phyloP scores from a whole-genome alignment of 2,888 invertebrate species.

The Chironomus tentans region DNA sequence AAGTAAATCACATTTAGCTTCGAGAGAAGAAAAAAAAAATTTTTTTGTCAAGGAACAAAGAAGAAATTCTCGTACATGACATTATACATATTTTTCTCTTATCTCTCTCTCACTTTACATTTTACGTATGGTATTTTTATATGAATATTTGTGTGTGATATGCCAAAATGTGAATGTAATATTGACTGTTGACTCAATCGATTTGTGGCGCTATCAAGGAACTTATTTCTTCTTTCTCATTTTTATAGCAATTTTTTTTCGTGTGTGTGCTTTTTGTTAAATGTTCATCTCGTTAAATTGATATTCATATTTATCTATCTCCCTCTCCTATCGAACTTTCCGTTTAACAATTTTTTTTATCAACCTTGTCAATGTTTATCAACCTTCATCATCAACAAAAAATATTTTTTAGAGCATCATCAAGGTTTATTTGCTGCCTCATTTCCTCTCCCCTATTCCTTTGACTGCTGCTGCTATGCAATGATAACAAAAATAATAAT shows the following conservation, averaged over 20 bases:
- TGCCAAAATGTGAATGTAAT: neutral
- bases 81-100: too few species aligned
- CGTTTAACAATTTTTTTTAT: too few species aligned
- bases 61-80: too few species aligned
- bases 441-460: neutral
- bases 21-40: neutral
- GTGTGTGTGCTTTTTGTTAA: neutral
- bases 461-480: neutral
- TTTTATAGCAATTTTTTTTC: neutral
- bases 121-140: too few species aligned
- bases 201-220: too few species aligned
- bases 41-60: too few species aligned
- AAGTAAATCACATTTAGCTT: neutral
- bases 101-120: too few species aligned
- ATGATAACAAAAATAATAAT: neutral
- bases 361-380: neutral
- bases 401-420: neutral
- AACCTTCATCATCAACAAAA: neutral
- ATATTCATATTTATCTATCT: constrained; percentile 13
- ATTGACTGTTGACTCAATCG: neutral
- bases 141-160: too few species aligned
- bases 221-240: neutral
- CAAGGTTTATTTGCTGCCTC: constrained; percentile 18
- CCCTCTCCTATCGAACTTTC: neutral
- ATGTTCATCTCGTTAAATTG: constrained; percentile 14